Evolutionary conservation across 2,113 vertebrate genomes (phyloP).

Genomic region (Proteles cristata): DNA sequence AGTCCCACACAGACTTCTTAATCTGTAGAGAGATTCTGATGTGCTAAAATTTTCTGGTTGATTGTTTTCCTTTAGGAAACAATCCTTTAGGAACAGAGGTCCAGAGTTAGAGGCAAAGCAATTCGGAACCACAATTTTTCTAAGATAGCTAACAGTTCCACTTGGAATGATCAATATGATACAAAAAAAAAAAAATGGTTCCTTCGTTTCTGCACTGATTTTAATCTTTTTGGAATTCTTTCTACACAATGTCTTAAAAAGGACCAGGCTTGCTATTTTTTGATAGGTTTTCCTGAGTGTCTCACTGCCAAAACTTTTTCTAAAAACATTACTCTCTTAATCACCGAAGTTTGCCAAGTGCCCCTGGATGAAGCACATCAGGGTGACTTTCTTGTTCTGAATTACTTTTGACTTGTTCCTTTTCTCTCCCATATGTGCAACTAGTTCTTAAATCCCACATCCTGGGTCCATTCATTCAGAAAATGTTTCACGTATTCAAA

Average conservation of each 20-base stretch:
- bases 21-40: constrained; percentile 65
- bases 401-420: not conserved
- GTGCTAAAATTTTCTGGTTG: constrained; percentile 69
- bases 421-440: not conserved
- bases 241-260: constrained; percentile 26
- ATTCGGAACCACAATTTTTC: constrained; percentile 72
- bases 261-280: not conserved
- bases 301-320: not conserved
- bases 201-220: constrained; percentile 49
- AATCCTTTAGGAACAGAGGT: constrained; percentile 64
- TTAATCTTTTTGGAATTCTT: constrained; percentile 65
- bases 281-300: constrained; percentile 43
- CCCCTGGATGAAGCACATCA: not conserved
- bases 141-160: constrained; percentile 63
- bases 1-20: constrained; percentile 47
- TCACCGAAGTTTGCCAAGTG: not conserved
- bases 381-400: not conserved
- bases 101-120: constrained; percentile 69
- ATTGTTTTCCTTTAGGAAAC: constrained; percentile 74
- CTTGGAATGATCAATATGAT: constrained; percentile 67
- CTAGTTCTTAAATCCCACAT: not conserved
- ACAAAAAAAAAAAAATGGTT: constrained; percentile 46
- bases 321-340: not conserved
- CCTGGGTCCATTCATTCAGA: not conserved
- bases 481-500: not conserved